These are phyloP conservation scores for Montipora foliosa DNA, from an alignment of 64 coral and sea anemone genomes.

Conservation along the genomic window DNA sequence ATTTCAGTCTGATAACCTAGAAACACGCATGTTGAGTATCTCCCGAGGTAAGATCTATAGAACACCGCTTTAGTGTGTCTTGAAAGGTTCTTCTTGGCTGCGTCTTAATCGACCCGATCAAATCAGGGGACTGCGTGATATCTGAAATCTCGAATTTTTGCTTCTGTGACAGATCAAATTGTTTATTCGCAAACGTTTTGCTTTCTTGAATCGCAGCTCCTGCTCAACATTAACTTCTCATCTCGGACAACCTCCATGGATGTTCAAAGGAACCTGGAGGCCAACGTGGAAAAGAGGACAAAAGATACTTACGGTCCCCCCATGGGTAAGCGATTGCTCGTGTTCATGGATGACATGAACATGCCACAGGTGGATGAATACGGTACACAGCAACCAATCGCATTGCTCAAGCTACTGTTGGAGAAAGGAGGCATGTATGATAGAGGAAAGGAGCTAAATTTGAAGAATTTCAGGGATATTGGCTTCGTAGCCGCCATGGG, in stretches of 20 bases:
- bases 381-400: slow-evolving; percentile 97
- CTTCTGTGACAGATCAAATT: neutral
- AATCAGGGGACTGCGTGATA: too few relatives aligned
- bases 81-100: neutral
- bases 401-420: slow-evolving; percentile 88
- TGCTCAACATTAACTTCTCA: slow-evolving; percentile 99
- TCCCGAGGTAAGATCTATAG: too few relatives aligned
- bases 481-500: slow-evolving; percentile 99
- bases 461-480: slow-evolving; percentile 95
- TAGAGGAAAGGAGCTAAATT: slow-evolving; percentile 95
- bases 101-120: too few relatives aligned
- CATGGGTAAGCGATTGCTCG: slow-evolving; percentile 95
- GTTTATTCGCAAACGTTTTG: neutral
- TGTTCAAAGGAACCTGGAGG: slow-evolving; percentile 95
- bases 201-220: slow-evolving; percentile 39
- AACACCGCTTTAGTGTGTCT: too few relatives aligned
- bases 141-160: neutral
- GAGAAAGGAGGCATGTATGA: slow-evolving; percentile 99
- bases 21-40: too few relatives aligned
- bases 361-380: slow-evolving; percentile 99
- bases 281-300: slow-evolving; percentile 97
- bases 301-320: slow-evolving; percentile 99
- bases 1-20: too few relatives aligned
- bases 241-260: slow-evolving; percentile 99
- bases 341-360: slow-evolving; percentile 99